Evolutionary conservation across 2,797 vertebrate species (phyloP), one percentile per base, ranked within the genome.

Genomic region (Amniataba percoides): DNA sequence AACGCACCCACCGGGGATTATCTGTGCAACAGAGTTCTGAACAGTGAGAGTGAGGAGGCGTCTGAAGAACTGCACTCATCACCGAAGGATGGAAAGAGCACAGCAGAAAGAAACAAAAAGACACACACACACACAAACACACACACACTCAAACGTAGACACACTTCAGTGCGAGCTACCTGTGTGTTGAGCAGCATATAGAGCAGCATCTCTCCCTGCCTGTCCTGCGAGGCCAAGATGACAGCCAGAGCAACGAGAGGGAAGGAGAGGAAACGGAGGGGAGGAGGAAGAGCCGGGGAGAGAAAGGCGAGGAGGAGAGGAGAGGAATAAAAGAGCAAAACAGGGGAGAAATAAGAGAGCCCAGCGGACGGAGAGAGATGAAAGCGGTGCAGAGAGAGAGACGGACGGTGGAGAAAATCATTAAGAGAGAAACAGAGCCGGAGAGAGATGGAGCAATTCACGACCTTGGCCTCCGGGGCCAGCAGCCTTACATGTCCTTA

Each of bases 141-240:
- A 23, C 61, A 42, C 74, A 46, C 64, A 56, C 62, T 46, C 4
- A 68, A 15, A 49, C 67, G 15, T 15, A 76, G 60, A 71, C 73
- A 69, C 74, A 67, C 80, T 80, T 79, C 57, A 55, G 75, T 58
- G 78, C 5, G 46, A 74, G 86, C 87, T 92, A 93, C 91, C 88
- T 91, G 91, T 65, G 85, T 72, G 82, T 82, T n/a, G 88, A 87
- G 86, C 86, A 78, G 90, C 91, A 92, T 93, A 87, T 91, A 90
- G 84, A 92, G 57, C 86, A 88, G 88, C 74, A 69, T 63, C 81
- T 82, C 79, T 63, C 67, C 36, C 15, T 64, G 78, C 89, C 86
- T 83, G 73, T 87, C 84, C 84, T 90, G 77, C 42, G 80, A 90
- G 82, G 88, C 87, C 84, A 88, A 87, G 86, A 82, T 91, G 90